A percentile compares a stretch with the other conserved stretches of the same genome.
Conservation (phyloP, 2,797 vertebrate genomes). For the Enteromius unitaeniatus region DNA sequence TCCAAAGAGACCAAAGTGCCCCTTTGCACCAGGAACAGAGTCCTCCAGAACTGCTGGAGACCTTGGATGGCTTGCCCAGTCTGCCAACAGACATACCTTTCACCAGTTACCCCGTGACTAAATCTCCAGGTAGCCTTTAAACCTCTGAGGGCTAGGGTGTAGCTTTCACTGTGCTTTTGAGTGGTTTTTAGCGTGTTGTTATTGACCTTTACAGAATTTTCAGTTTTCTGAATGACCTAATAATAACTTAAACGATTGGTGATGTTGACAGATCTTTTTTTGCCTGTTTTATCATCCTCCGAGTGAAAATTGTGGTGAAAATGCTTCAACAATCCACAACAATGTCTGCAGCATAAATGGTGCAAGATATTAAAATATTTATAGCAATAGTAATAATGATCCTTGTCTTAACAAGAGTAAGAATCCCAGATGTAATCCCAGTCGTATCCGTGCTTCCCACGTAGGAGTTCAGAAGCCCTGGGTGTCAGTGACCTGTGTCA, state of each 20-base stretch:
- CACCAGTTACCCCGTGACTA: conserved; percentile 74
- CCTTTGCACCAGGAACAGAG: conserved; percentile 62
- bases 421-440: not conserved
- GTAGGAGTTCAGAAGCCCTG: conserved; percentile 53
- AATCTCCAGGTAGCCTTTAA: conserved; percentile 74
- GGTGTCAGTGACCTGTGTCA: conserved; percentile 74
- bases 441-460: conserved; percentile 44
- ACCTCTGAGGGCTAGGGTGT: not conserved
- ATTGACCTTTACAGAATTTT: not conserved
- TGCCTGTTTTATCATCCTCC: not conserved
- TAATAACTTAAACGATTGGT: not conserved
- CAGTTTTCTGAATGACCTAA: not conserved
- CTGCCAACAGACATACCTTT: conserved; percentile 69
- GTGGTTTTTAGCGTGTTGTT: not conserved
- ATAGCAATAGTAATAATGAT: not conserved
- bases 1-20: conserved; percentile 81
- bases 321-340: not conserved
- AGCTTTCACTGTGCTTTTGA: not conserved
- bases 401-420: not conserved
- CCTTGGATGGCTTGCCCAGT: conserved; percentile 52
- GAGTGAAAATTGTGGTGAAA: not conserved
- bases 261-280: not conserved
- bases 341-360: not conserved
- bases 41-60: conserved; percentile 27
- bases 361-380: not conserved